Evolutionary conservation across 2,797 vertebrate species (phyloP), one percentile per base, ranked within the genome.

Genomic region (Tiaroga cobitis): DNA sequence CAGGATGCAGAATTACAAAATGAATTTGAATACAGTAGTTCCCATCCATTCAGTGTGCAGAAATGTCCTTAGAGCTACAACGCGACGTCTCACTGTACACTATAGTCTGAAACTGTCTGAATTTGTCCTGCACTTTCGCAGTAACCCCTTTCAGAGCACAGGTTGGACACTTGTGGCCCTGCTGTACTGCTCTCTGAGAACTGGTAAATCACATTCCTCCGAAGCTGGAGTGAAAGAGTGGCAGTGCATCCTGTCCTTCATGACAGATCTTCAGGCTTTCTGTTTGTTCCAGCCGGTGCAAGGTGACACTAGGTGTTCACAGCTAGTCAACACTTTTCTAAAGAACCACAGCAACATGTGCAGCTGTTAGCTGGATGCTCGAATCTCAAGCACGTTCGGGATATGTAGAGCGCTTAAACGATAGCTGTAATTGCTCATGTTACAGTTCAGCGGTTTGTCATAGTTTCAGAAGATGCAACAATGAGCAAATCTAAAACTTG

Each of bases 391-490:
- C 82, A 32, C 34, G 21, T 19, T 37, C 7, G 8, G 61, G 26
- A 65, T 32, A 65, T n/a, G 32, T 59, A 15, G 63, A 49, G 78
- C 46, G 32, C 37, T 59, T 72, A 70, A 41, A 39, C 19, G 46
- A 72, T 70, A 56, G 67, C 80, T 41, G 49, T 81, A 81, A 70
- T 81, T 72, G 80, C 80, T 72, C 26, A 81, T 81, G 70, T 81
- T 54, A 59, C 80, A 59, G 65, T 34, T 69, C 80, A 81, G 34
- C 34, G 41, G 80, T 59, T 72, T 70, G 15, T 70, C 80, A 69
- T 26, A 81, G 79, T 81, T 69, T 81, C 21, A 56, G 16, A 72
- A 29, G n/a, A 72, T 39, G 80, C 67, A 39, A 69, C 43, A 32
- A 49, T 69, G 65, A 68, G 63, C 41, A 51, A 80, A 51, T 67